Base-by-base conservation (phyloP, 1,140 invertebrate species). In the Drosophila sp. region DNA sequence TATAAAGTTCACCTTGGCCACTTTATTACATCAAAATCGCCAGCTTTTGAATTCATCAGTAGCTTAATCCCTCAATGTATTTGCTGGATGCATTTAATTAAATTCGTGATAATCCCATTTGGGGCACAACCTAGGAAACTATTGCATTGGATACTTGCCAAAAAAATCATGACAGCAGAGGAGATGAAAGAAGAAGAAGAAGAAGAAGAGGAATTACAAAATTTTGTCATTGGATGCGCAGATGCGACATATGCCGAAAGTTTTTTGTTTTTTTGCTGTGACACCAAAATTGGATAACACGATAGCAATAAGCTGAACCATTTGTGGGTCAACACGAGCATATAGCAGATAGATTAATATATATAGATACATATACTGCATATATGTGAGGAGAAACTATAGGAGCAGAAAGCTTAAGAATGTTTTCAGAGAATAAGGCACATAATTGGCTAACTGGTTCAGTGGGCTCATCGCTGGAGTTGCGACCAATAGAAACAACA, bases 371-470 rank as follows among this genome's bases (percentile, higher is more conserved):
- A 57, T 3, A 53, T 29, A 29, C 41, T 18, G 13, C 21, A 27
- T 40, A 36, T 14, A 16, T 21, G 36, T 18, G 21, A 21, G 21
- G 21, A 7, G 14, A n/a, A 41, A 16, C 18, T 50, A 50, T 51
- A n/a, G 45, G 3, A 13, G 4, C 1, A 38, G 3, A 2, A 13
- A n/a, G 32, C 48, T 62, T 25, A 38, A 29, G 25, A 32, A 14
- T 53, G 62, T 43, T 40, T 48, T 65, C 36, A 50, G 53, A 50
- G 43, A 7, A 1, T 18, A n/a, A 27, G 53, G 27, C 29, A 66
- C 69, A 73, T 73, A 73, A 73, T 69, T 73, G 64, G 40, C 51
- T 45, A 73, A 73, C 71, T 58, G 70, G 61, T 46, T 72, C 63
- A 66, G 38, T 59, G 62, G 51, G 48, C 32, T 43, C 16, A 16